Evolutionary conservation across 2,113 vertebrate genomes (phyloP), one percentile per base, ranked within the genome.

Genomic region (Fulica atra): DNA sequence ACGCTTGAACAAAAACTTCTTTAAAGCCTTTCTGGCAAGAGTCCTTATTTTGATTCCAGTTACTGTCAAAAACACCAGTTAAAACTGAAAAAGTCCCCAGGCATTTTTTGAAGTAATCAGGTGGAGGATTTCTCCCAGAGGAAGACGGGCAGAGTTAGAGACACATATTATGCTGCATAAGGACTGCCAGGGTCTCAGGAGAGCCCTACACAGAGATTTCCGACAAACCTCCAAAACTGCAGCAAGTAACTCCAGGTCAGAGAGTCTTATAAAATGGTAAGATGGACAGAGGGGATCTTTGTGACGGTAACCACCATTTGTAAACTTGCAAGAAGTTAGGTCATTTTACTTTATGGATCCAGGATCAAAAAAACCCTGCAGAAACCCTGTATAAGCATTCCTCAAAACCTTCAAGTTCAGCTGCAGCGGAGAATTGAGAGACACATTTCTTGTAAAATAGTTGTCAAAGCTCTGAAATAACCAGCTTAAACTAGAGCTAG

Each of bases 81-180:
- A 81, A 84, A 84, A 69, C 44, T 88, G 54, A 50, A 89, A 72
- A 93, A 82, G 8, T 91, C 89, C 61, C 81, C n/a, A 77, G 91
- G 74, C 66, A 66, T 91, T 94, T 96, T 78, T 60, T n/a, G 4
- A 88, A 84, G 44, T 86, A 91, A 79, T 94, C 69, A 84, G 89
- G 65, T 78, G 61, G 59, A 96, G n/a, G 26, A 81, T 90, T 90
- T 94, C 38, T 91, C 93, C 77, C 80, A 78, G 73, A 76, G 82
- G 65, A 92, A 86, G 69, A 53, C 9, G 60, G 65, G n/a, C 69
- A 68, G 68, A 76, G 56, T 64, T 86, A 81, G 68, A 85, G 46
- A 71, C 38, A 29, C 8, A 3, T 46, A 56, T 60, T 90, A 68
- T 48, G 9, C 44, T 86, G 16, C 29, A 28, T 71, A 57, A 87